Evolutionary conservation across 2,888 invertebrate genomes (phyloP), one percentile per base, ranked within the genome.

Genomic region (Choreutis nemorana): DNA sequence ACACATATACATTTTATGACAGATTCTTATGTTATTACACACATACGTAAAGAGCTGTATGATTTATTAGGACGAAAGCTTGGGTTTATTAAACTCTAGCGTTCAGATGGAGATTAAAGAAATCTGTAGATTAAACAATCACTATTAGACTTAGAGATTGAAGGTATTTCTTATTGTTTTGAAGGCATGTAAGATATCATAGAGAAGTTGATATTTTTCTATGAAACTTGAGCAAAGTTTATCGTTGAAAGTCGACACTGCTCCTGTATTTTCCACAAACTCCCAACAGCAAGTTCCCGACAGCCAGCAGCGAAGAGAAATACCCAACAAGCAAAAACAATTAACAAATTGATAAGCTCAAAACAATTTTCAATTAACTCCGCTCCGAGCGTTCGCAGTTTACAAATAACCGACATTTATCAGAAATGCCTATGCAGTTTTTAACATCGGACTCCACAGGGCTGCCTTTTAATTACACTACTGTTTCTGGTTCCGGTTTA

Each of bases 361-460:
- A 77, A 78, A 73, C 78, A 78, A 78, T 78, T 78, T 78, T 78
- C 78, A 78, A 78, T 78, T 77, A 78, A 73, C 75, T 77, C 68
- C 55, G 65, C 55, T 59, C 63, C 59, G 64, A 73, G 70, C 67
- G 71, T 72, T 75, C 70, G 67, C 73, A 57, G 68, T 75, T 73
- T 72, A 78, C 75, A 78, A 77, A 78, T 78, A 77, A 73, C 77
- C 68, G 60, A 61, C 75, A 78, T 78, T 77, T 73, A 66, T 78
- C 75, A 75, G 71, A 68, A 72, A 73, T 75, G 71, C 71, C 78
- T 75, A 77, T 78, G 75, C 77, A 77, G 66, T 77, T 78, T 75
- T 77, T 71, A 75, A 70, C 56, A 60, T 62, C 61, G 60, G 57
- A 48, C 51, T 40, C 51, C 50, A 47, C 55, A 70, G 71, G 71